Base-by-base conservation (phyloP, 1,140 invertebrate genomes). In the Idris sp. region DNA sequence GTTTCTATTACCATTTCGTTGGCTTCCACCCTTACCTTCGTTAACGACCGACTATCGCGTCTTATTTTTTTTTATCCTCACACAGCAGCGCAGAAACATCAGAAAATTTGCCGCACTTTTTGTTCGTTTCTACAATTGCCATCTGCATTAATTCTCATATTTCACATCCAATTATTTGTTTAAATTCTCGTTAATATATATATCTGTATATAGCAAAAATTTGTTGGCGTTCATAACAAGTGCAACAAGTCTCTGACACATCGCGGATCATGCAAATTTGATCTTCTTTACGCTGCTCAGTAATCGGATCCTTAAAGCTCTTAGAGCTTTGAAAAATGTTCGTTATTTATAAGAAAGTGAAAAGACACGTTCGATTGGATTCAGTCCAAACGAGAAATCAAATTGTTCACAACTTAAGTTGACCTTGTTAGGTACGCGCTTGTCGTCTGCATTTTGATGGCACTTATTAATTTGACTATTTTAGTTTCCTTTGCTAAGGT, bases 391-490 rank as follows among this genome's bases (percentile, higher is more conserved):
- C n/a, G n/a, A n/a, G n/a, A n/a, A n/a, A n/a, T n/a, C n/a, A 26
- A 30, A 26, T 61, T 49, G n/a, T 28, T 28, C 16, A 11, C 13
- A 14, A 15, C 18, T 44, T 19, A 4, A 54, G 53, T 53, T 30
- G 46, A 48, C 28, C 38, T 69, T 25, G 46, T 51, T 59, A 59
- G 25, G 25, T 25, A 28, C 6, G 15, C 11, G 0, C 26, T 18
- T 36, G 10, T 11, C 3, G 15, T 38, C 28, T 59, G 46, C 65
- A 53, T 53, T 59, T 11, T 28, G 15, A 61, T 54, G 25, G n/a
- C 56, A 44, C 33, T 64, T 76, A 80, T 85, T 83, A 80, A 83
- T 83, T 83, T 79, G 80, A 82, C 59, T 44, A 72, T 79, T 83
- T 82, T 79, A 79, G 82, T 81, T 83, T 79, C 72, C 72, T 79